Evolutionary conservation across 2,797 vertebrate genomes (phyloP).

Genomic region (Gymnothorax javanicus): DNA sequence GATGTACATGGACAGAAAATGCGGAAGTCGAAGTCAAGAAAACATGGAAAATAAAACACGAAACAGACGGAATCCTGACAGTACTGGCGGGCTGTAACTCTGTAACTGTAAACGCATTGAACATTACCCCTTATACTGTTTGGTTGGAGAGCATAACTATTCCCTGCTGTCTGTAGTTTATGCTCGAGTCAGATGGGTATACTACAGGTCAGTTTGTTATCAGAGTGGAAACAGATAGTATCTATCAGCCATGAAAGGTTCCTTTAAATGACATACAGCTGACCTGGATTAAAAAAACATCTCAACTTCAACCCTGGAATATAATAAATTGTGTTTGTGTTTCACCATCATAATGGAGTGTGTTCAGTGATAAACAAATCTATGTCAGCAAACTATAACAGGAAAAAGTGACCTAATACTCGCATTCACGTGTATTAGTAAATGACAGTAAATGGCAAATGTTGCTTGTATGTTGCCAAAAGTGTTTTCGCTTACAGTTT

Average conservation of each 20-base stretch:
- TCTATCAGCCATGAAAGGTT: background rate
- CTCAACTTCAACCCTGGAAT: background rate
- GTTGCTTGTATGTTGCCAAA: background rate
- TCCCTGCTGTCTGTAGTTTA: background rate
- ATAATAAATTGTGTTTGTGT: background rate
- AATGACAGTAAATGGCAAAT: background rate
- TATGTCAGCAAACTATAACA: background rate
- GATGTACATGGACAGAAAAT: too few relatives aligned
- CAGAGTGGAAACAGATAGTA: background rate
- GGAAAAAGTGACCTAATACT: background rate
- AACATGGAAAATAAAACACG: too few relatives aligned
- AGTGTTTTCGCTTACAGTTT: background rate
- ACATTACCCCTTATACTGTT: background rate
- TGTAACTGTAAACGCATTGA: background rate
- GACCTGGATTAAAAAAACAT: background rate
- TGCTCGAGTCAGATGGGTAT: too few relatives aligned
- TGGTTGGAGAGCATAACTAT: background rate
- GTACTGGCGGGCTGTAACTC: background rate
- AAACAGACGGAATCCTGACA: too few relatives aligned
- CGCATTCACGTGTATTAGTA: background rate
- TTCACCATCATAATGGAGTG: background rate
- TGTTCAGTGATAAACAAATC: background rate
- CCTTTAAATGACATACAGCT: background rate
- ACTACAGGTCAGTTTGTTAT: background rate
- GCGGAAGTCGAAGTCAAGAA: too few relatives aligned